Conservation (phyloP, 2,797 vertebrate species). For the Anas flavirostris region DNA sequence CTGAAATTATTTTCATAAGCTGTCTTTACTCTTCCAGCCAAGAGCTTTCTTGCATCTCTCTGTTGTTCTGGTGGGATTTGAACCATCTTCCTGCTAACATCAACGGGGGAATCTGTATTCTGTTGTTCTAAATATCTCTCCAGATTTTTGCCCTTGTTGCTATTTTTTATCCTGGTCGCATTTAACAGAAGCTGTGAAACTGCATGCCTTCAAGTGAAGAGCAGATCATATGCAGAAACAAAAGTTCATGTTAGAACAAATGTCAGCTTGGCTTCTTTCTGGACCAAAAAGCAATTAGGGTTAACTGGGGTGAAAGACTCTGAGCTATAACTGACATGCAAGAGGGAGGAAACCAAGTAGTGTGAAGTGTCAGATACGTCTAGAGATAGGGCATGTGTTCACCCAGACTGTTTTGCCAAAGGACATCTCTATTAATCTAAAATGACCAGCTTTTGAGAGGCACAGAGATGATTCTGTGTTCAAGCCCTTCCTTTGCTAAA, state of each 20-base stretch:
- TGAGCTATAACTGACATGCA: background rate
- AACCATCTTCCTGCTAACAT: background rate
- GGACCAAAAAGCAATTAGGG: background rate
- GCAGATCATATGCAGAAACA: background rate
- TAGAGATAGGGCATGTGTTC: background rate
- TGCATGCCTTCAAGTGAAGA: background rate
- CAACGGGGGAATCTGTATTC: background rate
- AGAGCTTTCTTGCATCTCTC: background rate
- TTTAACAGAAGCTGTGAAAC: background rate
- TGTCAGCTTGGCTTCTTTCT: background rate
- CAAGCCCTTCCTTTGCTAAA: background rate
- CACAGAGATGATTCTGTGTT: background rate
- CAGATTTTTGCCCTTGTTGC: background rate
- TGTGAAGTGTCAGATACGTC: background rate
- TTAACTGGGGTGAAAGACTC: background rate
- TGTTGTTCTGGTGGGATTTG: background rate
- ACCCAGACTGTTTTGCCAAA: background rate
- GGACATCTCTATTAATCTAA: background rate
- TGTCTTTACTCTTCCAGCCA: background rate
- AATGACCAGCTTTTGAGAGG: background rate
- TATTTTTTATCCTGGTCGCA: background rate
- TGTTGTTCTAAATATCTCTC: background rate
- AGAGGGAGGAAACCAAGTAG: background rate
- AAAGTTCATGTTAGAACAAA: background rate
- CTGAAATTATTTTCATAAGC: background rate